A percentile compares a stretch with the other conserved stretches of the same genome.
Conservation (phyloP, 2,113 vertebrate species). For the Edolisoma coerulescens region DNA sequence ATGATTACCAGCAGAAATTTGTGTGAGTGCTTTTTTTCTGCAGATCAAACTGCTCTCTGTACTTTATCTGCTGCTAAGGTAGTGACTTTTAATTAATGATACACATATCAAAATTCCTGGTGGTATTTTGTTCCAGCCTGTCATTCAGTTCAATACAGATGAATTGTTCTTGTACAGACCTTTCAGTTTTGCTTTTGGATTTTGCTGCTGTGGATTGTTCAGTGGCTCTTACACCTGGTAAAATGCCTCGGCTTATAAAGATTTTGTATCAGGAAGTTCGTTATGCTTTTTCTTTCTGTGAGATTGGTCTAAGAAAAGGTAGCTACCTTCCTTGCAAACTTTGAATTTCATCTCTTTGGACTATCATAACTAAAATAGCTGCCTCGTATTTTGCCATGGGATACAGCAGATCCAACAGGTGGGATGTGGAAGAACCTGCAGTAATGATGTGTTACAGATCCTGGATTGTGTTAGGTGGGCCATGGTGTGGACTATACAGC, state of each 20-base stretch:
- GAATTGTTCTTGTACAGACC: background rate
- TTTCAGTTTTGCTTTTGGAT: background rate
- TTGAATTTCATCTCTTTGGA: background rate
- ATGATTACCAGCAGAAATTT: background rate
- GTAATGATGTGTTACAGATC: background rate
- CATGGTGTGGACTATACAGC: background rate
- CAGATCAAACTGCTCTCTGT: background rate
- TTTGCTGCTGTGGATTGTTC: background rate
- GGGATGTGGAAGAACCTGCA: background rate
- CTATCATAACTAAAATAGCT: background rate
- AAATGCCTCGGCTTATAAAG: background rate
- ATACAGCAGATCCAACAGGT: background rate
- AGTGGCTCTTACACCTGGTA: background rate
- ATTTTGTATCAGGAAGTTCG: background rate
- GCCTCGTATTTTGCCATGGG: fast-evolving
- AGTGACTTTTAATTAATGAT: background rate
- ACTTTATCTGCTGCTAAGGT: background rate
- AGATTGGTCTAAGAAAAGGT: background rate
- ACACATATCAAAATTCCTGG: background rate
- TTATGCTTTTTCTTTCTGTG: background rate
- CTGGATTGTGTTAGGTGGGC: background rate
- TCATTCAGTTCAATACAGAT: background rate
- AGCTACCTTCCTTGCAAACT: background rate
- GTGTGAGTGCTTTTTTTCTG: background rate
- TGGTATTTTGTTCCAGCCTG: background rate